Conservation (phyloP, 2,888 invertebrate species). For the Xestia rhomboidea region DNA sequence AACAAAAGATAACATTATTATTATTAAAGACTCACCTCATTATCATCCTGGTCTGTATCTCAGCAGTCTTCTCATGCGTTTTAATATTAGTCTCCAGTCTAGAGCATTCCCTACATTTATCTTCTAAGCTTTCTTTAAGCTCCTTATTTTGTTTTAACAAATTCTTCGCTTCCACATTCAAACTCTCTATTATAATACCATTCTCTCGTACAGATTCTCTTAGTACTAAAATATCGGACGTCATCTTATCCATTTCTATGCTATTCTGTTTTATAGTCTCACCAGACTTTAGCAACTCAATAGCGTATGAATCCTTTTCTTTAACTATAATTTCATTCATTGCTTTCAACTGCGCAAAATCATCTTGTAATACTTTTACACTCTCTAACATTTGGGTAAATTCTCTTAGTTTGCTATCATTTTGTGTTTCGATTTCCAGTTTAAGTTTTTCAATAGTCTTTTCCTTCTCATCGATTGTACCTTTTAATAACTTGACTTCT, state of each 20-base stretch:
- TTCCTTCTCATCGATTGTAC: conserved; percentile 72
- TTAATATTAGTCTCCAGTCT: conserved; percentile 84
- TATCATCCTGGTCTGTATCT: conserved; percentile 85
- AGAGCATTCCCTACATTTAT: conserved; percentile 76
- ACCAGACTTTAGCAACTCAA: conserved; percentile 80
- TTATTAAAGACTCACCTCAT: conserved; percentile 74
- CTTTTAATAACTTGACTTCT: conserved; percentile 76
- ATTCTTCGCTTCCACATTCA: conserved; percentile 79
- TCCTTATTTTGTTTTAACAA: conserved; percentile 79
- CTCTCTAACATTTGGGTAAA: conserved; percentile 70
- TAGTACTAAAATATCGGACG: conserved; percentile 80
- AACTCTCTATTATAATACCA: conserved; percentile 75
- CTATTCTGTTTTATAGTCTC: conserved; percentile 79
- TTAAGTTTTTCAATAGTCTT: conserved; percentile 67
- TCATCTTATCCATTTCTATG: conserved; percentile 80
- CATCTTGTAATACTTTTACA: conserved; percentile 70
- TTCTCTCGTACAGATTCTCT: conserved; percentile 80
- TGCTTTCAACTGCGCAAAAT: conserved; percentile 75
- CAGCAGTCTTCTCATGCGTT: conserved; percentile 85
- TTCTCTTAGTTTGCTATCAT: conserved; percentile 64
- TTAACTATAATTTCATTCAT: conserved; percentile 76
- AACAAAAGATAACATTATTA: neutral
- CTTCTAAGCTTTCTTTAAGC: conserved; percentile 80
- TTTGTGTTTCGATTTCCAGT: conserved; percentile 25
- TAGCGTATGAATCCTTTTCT: conserved; percentile 78